A percentile compares a stretch with the other conserved stretches of the same genome.
Conservation (phyloP, 92 coral and sea anemone genomes). For the Virgularia gustaviana region DNA sequence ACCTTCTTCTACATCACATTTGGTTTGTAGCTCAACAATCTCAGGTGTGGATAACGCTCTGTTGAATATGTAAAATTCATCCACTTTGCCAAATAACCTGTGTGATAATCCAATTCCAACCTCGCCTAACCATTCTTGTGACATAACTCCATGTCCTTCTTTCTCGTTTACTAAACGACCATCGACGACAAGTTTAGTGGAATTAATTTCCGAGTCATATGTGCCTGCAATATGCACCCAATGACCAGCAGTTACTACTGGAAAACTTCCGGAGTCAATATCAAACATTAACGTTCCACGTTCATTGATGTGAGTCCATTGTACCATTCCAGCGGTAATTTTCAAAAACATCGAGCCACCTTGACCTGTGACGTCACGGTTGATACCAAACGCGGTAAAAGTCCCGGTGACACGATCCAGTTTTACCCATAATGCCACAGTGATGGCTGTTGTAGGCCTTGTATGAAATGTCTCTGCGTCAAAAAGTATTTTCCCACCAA, state of each 20-base stretch:
- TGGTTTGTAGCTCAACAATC: slow-evolving; percentile 68
- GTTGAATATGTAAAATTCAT: slow-evolving; percentile 88
- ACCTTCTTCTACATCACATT: slow-evolving; percentile 72
- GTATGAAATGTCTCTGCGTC: slow-evolving; percentile 57
- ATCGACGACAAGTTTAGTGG: slow-evolving; percentile 71
- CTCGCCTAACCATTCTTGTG: slow-evolving; percentile 93
- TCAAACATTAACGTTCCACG: slow-evolving; percentile 16
- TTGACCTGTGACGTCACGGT: slow-evolving; percentile 43
- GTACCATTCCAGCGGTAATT: slow-evolving; percentile 60
- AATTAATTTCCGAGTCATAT: slow-evolving; percentile 77
- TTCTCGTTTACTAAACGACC: slow-evolving; percentile 69
- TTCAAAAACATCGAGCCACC: slow-evolving; percentile 85
- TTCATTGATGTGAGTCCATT: slow-evolving; percentile 74
- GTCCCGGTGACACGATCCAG: slow-evolving; percentile 59
- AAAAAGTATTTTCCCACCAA: slow-evolving; percentile 76
- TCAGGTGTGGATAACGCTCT: slow-evolving; percentile 88
- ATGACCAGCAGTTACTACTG: slow-evolving; percentile 66
- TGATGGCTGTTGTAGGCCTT: slow-evolving; percentile 78
- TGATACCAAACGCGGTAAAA: slow-evolving; percentile 68
- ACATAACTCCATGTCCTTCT: slow-evolving; percentile 71
- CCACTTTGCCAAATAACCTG: slow-evolving; percentile 72
- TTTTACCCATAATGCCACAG: slow-evolving; percentile 82
- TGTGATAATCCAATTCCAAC: slow-evolving; percentile 81
- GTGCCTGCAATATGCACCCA: slow-evolving; percentile 91
- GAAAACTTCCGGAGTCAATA: slow-evolving; percentile 59